A percentile compares a stretch with the other conserved stretches of the same genome.
phyloP scores from a whole-genome alignment of 1,140 invertebrate genomes.

The Pogonomyrmex californicus region DNA sequence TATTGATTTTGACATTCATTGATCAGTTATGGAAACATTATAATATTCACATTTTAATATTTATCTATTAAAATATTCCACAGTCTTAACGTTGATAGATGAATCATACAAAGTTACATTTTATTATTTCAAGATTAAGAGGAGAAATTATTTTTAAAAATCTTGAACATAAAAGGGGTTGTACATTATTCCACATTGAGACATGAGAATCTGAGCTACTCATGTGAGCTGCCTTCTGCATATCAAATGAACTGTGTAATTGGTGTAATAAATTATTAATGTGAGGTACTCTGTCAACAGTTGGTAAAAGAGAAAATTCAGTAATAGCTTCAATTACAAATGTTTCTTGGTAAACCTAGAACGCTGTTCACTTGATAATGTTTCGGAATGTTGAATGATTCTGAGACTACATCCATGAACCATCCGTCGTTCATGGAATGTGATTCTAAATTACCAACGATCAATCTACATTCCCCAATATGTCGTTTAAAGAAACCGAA shows the following conservation, averaged over 20 bases:
- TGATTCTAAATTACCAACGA: constrained; percentile 30
- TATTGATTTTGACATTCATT: not conserved
- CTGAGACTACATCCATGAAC: not conserved
- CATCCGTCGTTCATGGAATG: constrained; percentile 13
- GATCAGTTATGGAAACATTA: not conserved
- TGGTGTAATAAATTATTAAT: constrained; percentile 1
- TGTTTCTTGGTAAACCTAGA: not conserved
- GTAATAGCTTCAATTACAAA: not conserved
- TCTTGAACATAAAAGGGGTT: not conserved
- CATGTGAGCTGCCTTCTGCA: not conserved
- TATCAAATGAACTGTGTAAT: not conserved
- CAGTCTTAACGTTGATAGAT: not conserved
- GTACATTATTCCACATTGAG: not conserved
- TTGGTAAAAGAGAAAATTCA: constrained; percentile 8
- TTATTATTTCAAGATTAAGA: not conserved
- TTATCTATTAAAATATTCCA: not conserved
- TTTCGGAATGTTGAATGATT: not conserved
- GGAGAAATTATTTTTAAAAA: not conserved
- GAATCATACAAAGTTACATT: not conserved
- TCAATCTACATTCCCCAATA: not conserved
- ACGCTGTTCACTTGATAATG: not conserved
- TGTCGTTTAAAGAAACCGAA: not conserved
- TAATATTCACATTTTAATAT: not conserved
- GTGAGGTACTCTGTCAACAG: not conserved
- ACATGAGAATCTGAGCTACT: not conserved